Evolutionary conservation across 2,888 invertebrate genomes (phyloP), one percentile per base, ranked within the genome.

Genomic region (Oscheius onirici): DNA sequence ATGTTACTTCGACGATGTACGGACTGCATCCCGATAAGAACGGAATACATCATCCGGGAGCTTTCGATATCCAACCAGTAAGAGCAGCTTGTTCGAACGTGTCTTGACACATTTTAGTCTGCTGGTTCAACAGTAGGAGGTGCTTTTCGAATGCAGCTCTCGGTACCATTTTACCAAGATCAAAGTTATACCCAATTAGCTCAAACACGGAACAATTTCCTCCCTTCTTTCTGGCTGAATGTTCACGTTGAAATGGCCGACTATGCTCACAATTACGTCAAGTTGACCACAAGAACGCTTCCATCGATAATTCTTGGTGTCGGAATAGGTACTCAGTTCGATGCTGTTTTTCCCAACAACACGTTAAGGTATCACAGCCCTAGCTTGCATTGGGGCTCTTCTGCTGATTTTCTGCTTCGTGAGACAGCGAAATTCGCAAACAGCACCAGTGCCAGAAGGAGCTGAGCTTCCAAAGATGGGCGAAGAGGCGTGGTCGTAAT

Each of bases 81-180:
- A 34, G 71, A 34, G 24, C 26, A 11, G 10, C 22, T 2, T 15
- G 17, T n/a, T n/a, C 11, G 22, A 52, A 8, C 8, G 13, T 34
- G n/a, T n/a, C n/a, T 34, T 8, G 8, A 10, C 26, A 20, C 57
- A 52, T 43, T 77, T 46, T 54, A 81, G 78, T 75, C 73, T 22
- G 74, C 81, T 17, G 84, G 84, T 13, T 78, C 80, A 57, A 79
- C 83, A 1, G 71, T 84, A 3, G 75, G 79, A 34, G 84, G 80
- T 2, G 46, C 49, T 5, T 82, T 84, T 73, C 52, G 80, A 58
- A 78, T 77, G 75, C 82, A 83, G 72, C 66, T 82, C 3, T 76
- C 70, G 26, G 60, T 83, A 55, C 80, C 84, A 10, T 69, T 84
- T 17, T 82, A 79, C 68, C 63, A 58, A 15, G 55, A 65, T 17